Conservation (phyloP, 2,888 invertebrate genomes). For the Leucoptera coffeella region DNA sequence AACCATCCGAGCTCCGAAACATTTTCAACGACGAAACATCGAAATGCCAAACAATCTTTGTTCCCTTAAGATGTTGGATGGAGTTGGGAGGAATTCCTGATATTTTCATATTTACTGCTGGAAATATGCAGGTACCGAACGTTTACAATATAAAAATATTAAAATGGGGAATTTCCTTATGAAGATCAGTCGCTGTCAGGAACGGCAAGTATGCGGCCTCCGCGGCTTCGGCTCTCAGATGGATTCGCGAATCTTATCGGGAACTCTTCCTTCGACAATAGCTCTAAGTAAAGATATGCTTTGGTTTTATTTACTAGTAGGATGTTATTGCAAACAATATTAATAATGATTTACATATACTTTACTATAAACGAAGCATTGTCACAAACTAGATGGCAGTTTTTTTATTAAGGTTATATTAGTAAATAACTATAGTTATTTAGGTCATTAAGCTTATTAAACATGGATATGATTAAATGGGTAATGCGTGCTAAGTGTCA, state of each 20-base stretch:
- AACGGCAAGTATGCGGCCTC: slow-evolving; percentile 44
- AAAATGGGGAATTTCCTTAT: slow-evolving; percentile 54
- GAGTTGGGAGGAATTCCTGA: slow-evolving; percentile 42
- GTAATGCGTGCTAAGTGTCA: no score
- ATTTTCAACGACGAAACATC: slow-evolving; percentile 21
- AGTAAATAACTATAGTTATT: no score
- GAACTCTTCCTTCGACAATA: neutral
- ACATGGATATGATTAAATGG: no score
- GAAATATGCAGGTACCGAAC: slow-evolving; percentile 54
- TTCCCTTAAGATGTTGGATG: slow-evolving; percentile 28
- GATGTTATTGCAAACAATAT: no score
- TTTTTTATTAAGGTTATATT: no score
- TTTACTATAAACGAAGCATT: no score
- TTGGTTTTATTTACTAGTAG: slow-evolving; percentile 1
- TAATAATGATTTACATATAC: no score
- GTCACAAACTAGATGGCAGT: no score
- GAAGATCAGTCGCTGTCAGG: slow-evolving; percentile 43
- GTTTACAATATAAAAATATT: slow-evolving; percentile 51
- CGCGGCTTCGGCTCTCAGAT: no score
- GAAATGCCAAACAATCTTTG: slow-evolving; percentile 37
- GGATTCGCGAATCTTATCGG: slow-evolving; percentile 16
- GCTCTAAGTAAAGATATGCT: neutral
- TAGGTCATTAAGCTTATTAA: no score
- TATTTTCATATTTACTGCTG: slow-evolving; percentile 55
- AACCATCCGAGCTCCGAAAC: no score